phyloP scores from a whole-genome alignment of 2,797 vertebrate species.

The Rhinatrema bivittatum region DNA sequence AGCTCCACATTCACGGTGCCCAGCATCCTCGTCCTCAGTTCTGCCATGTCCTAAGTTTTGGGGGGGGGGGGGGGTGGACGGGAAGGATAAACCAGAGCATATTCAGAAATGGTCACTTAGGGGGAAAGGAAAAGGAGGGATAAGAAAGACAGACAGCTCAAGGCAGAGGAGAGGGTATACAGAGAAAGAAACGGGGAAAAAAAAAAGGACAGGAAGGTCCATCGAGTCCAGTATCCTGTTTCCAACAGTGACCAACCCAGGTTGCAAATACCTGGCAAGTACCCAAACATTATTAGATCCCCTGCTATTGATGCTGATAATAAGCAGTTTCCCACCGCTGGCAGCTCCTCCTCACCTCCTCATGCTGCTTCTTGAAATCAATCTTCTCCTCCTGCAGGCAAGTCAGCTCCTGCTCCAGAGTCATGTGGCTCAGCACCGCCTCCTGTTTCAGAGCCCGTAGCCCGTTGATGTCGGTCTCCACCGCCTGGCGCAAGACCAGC shows the following conservation, averaged over 20 bases:
- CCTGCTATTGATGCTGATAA: no score
- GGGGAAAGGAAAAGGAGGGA: rapidly evolving
- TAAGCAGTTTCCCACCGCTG: no score
- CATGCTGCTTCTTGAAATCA: slow-evolving; percentile 67
- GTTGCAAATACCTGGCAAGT: neutral
- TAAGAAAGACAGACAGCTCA: no score
- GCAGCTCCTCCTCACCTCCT: slow-evolving; percentile 69
- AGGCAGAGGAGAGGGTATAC: no score
- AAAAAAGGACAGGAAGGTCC: neutral
- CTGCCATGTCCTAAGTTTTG: slow-evolving; percentile 3
- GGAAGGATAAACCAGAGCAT: neutral
- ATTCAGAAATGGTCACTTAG: no score
- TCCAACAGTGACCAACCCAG: no score
- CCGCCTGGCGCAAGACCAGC: slow-evolving; percentile 54
- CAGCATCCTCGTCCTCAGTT: slow-evolving; percentile 1
- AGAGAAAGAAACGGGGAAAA: neutral
- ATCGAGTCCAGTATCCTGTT: no score
- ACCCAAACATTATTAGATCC: no score
- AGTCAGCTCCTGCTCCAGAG: slow-evolving; percentile 72
- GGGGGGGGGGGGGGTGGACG: neutral
- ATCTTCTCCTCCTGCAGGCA: slow-evolving; percentile 67
- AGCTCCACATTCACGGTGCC: slow-evolving; percentile 71
- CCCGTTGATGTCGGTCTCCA: slow-evolving; percentile 71
- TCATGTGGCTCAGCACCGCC: slow-evolving; percentile 56
- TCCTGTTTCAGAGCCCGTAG: slow-evolving; percentile 69